phyloP scores from a whole-genome alignment of 2,797 vertebrate genomes.

The Peromyscus eremicus region DNA sequence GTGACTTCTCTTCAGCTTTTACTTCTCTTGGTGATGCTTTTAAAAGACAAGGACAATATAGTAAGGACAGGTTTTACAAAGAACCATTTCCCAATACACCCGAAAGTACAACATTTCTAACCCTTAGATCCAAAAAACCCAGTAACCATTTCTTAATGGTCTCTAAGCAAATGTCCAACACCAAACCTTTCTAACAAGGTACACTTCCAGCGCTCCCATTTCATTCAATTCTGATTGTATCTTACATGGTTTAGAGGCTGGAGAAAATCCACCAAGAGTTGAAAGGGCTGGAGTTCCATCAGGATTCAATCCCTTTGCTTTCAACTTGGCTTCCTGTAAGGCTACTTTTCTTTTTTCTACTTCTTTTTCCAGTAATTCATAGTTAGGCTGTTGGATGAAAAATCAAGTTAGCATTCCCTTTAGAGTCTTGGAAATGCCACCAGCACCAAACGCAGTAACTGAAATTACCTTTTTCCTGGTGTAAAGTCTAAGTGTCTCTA shows the following conservation, averaged over 20 bases:
- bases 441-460: not conserved
- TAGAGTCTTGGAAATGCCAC: not conserved
- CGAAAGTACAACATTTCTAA: not conserved
- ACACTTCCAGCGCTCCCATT: not conserved
- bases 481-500: conserved; percentile 97
- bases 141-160: not conserved
- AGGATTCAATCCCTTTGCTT: conserved; percentile 98
- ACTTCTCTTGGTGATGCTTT: conserved; percentile 94
- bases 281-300: conserved; percentile 98
- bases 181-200: not conserved
- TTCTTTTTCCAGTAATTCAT: conserved; percentile 97
- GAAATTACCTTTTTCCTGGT: conserved; percentile 95
- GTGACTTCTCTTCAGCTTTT: conserved; percentile 96
- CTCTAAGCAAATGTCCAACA: not conserved
- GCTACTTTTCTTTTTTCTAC: conserved; percentile 97
- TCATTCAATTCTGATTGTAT: conserved; percentile 51
- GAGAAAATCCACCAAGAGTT: conserved; percentile 96
- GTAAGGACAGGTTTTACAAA: not conserved
- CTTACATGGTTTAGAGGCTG: conserved; percentile 97
- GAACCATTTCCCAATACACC: not conserved
- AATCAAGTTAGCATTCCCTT: not conserved
- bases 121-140: not conserved
- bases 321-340: conserved; percentile 97
- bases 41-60: not conserved
- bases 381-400: conserved; percentile 93